Percentiles rank a stretch among this genome's conserved stretches.
Conservation (phyloP, 2,797 vertebrate genomes). For the Oryzias sinensis region DNA sequence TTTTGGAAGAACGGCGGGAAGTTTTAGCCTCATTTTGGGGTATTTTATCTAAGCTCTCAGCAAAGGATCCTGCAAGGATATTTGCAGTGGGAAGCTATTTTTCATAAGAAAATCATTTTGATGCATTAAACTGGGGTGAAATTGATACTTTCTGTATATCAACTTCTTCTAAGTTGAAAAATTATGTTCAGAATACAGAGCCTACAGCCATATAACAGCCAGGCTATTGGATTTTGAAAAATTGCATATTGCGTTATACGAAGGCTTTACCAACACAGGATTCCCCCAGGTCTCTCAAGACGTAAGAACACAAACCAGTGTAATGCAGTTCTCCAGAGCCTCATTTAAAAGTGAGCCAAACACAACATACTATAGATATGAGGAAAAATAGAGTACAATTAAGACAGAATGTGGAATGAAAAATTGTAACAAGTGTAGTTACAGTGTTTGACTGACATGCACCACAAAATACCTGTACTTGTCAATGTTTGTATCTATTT, state of each 20-base stretch:
- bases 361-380: slow-evolving; percentile 19
- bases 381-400: slow-evolving; percentile 28
- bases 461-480: slow-evolving; percentile 1
- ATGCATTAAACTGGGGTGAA: slow-evolving; percentile 27
- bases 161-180: slow-evolving; percentile 38
- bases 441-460: slow-evolving; percentile 18
- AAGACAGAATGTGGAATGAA: slow-evolving; percentile 13
- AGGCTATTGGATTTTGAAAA: slow-evolving; percentile 51
- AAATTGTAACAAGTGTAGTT: not conserved
- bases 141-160: slow-evolving; percentile 29
- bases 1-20: slow-evolving; percentile 5
- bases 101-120: slow-evolving; percentile 16
- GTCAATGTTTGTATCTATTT: not conserved
- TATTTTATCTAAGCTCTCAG: slow-evolving; percentile 18
- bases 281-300: slow-evolving; percentile 37
- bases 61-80: slow-evolving; percentile 11
- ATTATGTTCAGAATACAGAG: slow-evolving; percentile 44
- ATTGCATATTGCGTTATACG: slow-evolving; percentile 29
- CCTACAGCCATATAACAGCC: slow-evolving; percentile 33
- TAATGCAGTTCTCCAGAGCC: slow-evolving; percentile 24
- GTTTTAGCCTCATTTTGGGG: slow-evolving; percentile 6
- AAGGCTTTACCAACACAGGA: slow-evolving; percentile 30
- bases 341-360: slow-evolving; percentile 23
- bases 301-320: slow-evolving; percentile 44
- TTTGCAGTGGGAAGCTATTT: slow-evolving; percentile 21